Percentiles rank a stretch among this genome's conserved stretches.
Conservation (phyloP, 2,888 invertebrate genomes). For the Mythimna loreyi region DNA sequence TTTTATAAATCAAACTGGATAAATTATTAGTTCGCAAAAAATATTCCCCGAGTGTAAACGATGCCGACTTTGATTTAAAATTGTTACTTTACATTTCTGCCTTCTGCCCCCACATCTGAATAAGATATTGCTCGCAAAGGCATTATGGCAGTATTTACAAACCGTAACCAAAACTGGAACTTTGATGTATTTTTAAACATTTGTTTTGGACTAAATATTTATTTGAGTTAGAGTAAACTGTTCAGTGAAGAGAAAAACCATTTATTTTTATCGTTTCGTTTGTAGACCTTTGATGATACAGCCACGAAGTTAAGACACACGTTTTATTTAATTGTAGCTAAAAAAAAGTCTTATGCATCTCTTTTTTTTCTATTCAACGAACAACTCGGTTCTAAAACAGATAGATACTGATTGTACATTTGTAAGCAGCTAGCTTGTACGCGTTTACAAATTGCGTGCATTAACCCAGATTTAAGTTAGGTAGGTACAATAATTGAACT, state of each 20-base stretch:
- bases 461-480: slow-evolving; percentile 72
- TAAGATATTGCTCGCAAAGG: slow-evolving; percentile 31
- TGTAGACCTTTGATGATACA: slow-evolving; percentile 31
- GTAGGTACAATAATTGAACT: slow-evolving; percentile 63
- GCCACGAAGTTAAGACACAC: slow-evolving; percentile 18
- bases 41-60: slow-evolving; percentile 4
- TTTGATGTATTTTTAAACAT: slow-evolving; percentile 62
- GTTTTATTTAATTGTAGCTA: slow-evolving; percentile 35
- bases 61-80: slow-evolving; percentile 40
- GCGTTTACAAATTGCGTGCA: slow-evolving; percentile 61
- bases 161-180: slow-evolving; percentile 38
- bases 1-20: slow-evolving; percentile 34
- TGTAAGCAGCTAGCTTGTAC: slow-evolving; percentile 30
- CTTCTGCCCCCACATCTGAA: slow-evolving; percentile 13
- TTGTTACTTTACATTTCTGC: slow-evolving; percentile 5
- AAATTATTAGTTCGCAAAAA: slow-evolving; percentile 34
- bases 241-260: slow-evolving; percentile 43
- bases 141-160: slow-evolving; percentile 26
- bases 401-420: slow-evolving; percentile 41
- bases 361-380: slow-evolving; percentile 23
- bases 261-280: slow-evolving; percentile 48
- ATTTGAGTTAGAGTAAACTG: slow-evolving; percentile 51
- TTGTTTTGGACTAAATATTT: slow-evolving; percentile 60
- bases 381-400: slow-evolving; percentile 30
- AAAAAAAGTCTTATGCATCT: slow-evolving; percentile 24